phyloP scores from a whole-genome alignment of 2,797 vertebrate genomes.

The Pogonophryne albipinna region DNA sequence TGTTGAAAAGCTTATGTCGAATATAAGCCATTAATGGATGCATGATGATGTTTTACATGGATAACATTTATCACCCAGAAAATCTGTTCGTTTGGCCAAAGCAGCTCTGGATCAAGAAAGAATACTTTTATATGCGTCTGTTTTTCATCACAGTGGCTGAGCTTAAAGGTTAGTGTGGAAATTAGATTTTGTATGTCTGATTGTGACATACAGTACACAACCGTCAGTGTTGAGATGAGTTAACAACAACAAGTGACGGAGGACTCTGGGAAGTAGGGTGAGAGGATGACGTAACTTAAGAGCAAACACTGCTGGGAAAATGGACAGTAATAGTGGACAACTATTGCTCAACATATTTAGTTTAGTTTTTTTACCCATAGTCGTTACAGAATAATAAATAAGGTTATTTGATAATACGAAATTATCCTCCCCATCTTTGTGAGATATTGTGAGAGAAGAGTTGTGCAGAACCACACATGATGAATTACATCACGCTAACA shows the following conservation, averaged over 20 bases:
- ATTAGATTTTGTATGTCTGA: conserved; percentile 1
- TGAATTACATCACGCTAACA: background rate
- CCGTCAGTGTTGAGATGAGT: background rate
- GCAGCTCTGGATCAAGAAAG: background rate
- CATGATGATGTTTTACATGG: background rate
- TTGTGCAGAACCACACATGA: conserved; percentile 1
- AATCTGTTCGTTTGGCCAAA: background rate
- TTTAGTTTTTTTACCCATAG: background rate
- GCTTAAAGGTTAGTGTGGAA: conserved; percentile 1
- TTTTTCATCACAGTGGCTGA: background rate
- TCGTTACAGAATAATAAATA: background rate
- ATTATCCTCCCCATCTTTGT: background rate
- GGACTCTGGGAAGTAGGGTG: background rate
- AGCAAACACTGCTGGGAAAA: conserved; percentile 28
- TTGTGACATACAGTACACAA: conserved; percentile 19
- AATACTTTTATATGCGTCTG: background rate
- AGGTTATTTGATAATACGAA: background rate
- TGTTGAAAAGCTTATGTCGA: background rate
- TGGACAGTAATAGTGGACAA: background rate
- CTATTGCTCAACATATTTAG: conserved; percentile 12
- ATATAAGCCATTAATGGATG: background rate
- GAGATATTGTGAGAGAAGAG: background rate
- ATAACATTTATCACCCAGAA: background rate
- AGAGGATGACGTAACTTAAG: conserved; percentile 18
- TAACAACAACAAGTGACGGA: conserved; percentile 17